Percentiles rank a stretch among this genome's conserved stretches.
These are phyloP conservation scores for Ornithoptera priamus DNA, from an alignment of 2,888 invertebrate genomes.

Conservation along the genomic window DNA sequence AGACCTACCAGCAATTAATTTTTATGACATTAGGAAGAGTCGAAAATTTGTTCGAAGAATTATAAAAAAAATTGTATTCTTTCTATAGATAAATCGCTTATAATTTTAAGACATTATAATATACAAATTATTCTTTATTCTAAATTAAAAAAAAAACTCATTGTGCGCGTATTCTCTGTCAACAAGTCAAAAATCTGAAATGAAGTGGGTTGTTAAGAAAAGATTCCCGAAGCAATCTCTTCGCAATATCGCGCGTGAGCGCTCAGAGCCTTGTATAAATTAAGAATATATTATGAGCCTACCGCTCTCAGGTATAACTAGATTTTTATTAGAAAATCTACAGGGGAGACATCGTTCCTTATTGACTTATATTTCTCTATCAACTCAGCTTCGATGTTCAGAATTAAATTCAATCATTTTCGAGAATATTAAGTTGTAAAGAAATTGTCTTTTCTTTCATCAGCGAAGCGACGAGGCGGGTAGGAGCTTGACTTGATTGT, in stretches of 20 bases:
- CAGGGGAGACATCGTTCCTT: not conserved
- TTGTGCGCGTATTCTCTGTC: not conserved
- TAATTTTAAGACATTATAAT: not conserved
- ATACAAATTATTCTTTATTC: not conserved
- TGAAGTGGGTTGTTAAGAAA: conserved; percentile 11
- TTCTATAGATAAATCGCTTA: no score
- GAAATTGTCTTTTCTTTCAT: no score
- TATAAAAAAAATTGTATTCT: no score
- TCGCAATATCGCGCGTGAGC: conserved; percentile 16
- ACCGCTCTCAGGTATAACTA: conserved; percentile 3
- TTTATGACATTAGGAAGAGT: no score
- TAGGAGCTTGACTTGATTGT: no score
- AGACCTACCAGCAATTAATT: no score
- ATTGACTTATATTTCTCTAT: not conserved
- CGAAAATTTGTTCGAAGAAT: no score
- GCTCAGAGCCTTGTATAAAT: conserved; percentile 7
- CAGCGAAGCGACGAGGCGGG: no score
- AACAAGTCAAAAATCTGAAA: conserved; percentile 8
- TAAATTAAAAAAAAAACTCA: not conserved
- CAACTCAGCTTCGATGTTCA: not conserved
- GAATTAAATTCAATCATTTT: not conserved
- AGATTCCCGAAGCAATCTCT: conserved; percentile 11
- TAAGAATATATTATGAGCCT: conserved; percentile 3
- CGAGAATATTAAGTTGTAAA: not conserved
- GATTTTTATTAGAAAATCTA: conserved; percentile 3